Evolutionary conservation across 1,140 invertebrate genomes (phyloP), one percentile per base, ranked within the genome.

Genomic region (Ruditapes philippinarum): DNA sequence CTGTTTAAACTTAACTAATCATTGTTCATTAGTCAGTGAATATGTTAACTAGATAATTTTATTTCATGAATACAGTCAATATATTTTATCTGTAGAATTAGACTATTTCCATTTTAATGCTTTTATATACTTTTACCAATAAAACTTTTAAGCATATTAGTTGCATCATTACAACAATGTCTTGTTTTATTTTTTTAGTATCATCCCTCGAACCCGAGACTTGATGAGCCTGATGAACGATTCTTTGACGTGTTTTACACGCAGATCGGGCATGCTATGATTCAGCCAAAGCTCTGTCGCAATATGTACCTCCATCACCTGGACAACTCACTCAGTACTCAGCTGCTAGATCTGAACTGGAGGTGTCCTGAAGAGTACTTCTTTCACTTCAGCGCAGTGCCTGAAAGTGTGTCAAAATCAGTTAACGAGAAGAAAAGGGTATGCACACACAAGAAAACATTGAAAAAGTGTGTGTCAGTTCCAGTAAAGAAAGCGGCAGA

Each of bases 311-410:
- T 89, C n/a, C 87, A 89, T 33, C 87, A 89, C 42, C 9, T 89
- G 11, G 87, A 89, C 28, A 4, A 74, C 19, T 33, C n/a, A 14
- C 38, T 89, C 2, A 62, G 68, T 25, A 45, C 83, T 2, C 79
- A 89, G 38, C 79, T 51, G 54, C 36, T 89, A 9, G 79, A 89
- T 33, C 68, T 89, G 5, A 89, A 89, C 79, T 82, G 79, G 80
- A 38, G 87, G 17, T 82, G 79, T 31, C 87, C 87, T 4, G 87
- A 89, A 62, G 87, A 89, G 49, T 89, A 82, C 49, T 89, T 82
- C 70, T 89, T 89, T 40, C 79, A 82, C 38, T 82, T 89, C 38
- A 82, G 74, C 12, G 80, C 79, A 0, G 68, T 89, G 12, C 70
- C 87, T 38, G 78, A 82, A 38, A n/a, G n/a, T 19, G 14, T 22